Evolutionary conservation across 2,113 vertebrate species (phyloP).

Genomic region (Tupaia chinensis): DNA sequence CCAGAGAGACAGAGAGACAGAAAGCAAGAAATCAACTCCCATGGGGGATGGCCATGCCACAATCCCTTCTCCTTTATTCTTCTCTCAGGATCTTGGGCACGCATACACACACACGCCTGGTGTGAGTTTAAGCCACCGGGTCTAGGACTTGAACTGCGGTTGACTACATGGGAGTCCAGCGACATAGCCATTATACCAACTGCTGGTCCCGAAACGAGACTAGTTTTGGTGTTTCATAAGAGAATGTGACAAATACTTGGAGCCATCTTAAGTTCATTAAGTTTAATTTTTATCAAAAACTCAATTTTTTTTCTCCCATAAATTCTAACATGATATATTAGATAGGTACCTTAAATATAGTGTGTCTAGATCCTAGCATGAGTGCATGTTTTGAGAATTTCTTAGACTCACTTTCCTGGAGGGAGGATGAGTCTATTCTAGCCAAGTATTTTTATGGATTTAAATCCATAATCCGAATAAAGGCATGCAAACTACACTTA

Average conservation of each 20-base stretch:
- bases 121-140: too few relatives aligned
- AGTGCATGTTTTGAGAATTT: not conserved
- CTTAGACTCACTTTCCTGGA: not conserved
- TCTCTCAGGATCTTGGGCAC: too few relatives aligned
- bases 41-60: too few relatives aligned
- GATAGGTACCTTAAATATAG: not conserved
- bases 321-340: not conserved
- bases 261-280: not conserved
- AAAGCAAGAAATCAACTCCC: too few relatives aligned
- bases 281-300: slow-evolving; percentile 12
- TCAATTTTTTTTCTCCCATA: not conserved
- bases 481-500: not conserved
- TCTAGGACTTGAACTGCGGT: too few relatives aligned
- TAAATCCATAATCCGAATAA: slow-evolving; percentile 4
- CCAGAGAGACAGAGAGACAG: too few relatives aligned
- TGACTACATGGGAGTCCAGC: too few relatives aligned
- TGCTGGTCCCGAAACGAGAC: not conserved
- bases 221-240: not conserved
- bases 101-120: too few relatives aligned
- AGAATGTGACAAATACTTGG: not conserved
- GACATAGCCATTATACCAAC: too few relatives aligned
- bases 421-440: not conserved
- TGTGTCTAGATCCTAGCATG: not conserved
- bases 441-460: slow-evolving; percentile 12
- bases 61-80: too few relatives aligned